These are phyloP conservation scores for Pygoscelis adeliae DNA, from an alignment of 2,113 vertebrate genomes.

Conservation along the genomic window DNA sequence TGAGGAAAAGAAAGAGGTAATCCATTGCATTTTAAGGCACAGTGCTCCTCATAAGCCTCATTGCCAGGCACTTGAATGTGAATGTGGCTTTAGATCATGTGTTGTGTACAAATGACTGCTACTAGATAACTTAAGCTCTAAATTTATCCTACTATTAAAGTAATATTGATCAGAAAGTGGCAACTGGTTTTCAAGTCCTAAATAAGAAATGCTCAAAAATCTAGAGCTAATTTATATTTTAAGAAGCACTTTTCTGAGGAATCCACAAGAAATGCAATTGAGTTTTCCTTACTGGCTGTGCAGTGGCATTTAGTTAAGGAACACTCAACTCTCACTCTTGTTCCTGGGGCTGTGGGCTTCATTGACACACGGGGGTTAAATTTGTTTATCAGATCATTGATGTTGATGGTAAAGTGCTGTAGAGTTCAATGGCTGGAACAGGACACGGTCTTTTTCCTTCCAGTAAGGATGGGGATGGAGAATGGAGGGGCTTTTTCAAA, in stretches of 20 bases:
- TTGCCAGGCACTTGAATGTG: not conserved
- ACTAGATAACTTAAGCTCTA: not conserved
- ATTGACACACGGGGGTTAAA: not conserved
- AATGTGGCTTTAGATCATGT: not conserved
- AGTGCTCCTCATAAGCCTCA: not conserved
- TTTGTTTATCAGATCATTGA: not conserved
- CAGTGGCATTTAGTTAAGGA: not conserved
- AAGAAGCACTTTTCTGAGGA: not conserved
- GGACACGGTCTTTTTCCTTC: not conserved
- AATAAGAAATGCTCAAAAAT: not conserved
- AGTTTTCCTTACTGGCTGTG: not conserved
- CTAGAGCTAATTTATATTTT: not conserved
- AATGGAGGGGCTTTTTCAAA: not conserved
- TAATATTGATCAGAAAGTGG: conserved; percentile 19
- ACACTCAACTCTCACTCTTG: not conserved
- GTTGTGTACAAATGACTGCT: not conserved
- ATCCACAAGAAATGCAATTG: not conserved
- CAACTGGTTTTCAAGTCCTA: not conserved
- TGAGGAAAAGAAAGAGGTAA: not conserved
- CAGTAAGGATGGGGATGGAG: not conserved
- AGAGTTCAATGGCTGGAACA: not conserved
- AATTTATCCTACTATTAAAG: not conserved
- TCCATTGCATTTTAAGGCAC: not conserved
- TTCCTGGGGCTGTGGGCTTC: not conserved
- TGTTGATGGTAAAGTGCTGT: not conserved